A percentile compares a stretch with the other conserved stretches of the same genome.
Conservation (phyloP, 2,113 vertebrate species). For the Hemiprocne comata region DNA sequence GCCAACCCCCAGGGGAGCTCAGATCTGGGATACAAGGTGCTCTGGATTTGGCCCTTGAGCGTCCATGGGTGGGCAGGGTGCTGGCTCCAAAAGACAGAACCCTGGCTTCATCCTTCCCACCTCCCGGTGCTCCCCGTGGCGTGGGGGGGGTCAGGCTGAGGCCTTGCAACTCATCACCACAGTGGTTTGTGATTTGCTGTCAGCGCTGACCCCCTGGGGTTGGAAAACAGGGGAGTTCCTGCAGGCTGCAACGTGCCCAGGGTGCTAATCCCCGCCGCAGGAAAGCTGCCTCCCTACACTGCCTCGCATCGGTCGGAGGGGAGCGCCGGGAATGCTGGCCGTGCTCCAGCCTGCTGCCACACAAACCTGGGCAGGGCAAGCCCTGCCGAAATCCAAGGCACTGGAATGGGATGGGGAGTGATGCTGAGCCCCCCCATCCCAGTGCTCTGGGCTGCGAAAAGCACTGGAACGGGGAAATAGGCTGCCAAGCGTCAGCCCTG, state of each 20-base stretch:
- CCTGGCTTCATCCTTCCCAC: neutral
- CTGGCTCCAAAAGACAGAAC: neutral
- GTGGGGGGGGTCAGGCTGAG: neutral
- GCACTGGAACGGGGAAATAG: neutral
- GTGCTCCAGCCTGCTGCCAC: neutral
- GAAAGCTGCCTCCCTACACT: neutral
- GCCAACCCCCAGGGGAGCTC: rapidly evolving
- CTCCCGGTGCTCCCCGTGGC: rapidly evolving
- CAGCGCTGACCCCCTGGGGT: neutral
- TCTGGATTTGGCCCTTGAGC: neutral
- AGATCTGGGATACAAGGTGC: rapidly evolving
- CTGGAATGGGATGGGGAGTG: neutral
- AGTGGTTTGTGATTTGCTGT: neutral
- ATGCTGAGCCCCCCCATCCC: neutral
- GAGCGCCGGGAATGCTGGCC: neutral
- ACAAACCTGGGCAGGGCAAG: neutral
- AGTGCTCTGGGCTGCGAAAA: neutral
- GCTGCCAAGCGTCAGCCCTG: neutral
- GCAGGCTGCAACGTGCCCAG: constrained; percentile 53
- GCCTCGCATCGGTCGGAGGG: neutral
- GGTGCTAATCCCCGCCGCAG: constrained; percentile 40
- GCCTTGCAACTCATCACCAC: rapidly evolving
- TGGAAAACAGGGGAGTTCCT: neutral
- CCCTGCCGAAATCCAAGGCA: neutral
- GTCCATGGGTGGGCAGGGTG: neutral